A percentile compares a stretch with the other conserved stretches of the same genome.
Conservation (phyloP, 2,113 vertebrate genomes). For the Polyodon spathula region DNA sequence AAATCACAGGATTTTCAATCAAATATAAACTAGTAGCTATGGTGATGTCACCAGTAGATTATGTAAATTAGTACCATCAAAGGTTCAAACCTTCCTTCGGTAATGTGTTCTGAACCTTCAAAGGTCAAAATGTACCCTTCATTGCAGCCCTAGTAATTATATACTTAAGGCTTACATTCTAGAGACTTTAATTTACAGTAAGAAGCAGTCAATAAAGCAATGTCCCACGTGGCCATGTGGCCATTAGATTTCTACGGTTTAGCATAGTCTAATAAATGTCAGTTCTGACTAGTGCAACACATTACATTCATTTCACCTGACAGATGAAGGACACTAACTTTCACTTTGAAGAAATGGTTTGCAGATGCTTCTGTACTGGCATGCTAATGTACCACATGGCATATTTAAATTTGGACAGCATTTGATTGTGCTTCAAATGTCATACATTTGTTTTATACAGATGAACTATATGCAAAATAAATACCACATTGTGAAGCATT, state of each 20-base stretch:
- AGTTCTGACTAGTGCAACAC: slow-evolving; percentile 17
- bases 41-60: too few species aligned
- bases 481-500: too few species aligned
- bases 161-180: slow-evolving; percentile 28
- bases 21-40: too few species aligned
- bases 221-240: slow-evolving; percentile 25
- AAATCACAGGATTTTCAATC: too few species aligned
- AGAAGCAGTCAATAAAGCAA: slow-evolving; percentile 23
- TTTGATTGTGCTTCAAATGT: too few species aligned
- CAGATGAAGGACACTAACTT: slow-evolving; percentile 28
- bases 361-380: slow-evolving; percentile 24
- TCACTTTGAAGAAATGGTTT: slow-evolving; percentile 1
- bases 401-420: neutral
- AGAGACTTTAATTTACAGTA: slow-evolving; percentile 23
- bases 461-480: too few species aligned
- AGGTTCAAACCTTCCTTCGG: too few species aligned
- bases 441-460: too few species aligned
- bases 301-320: slow-evolving; percentile 22
- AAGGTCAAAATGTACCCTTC: too few species aligned
- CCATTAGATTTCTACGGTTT: slow-evolving; percentile 11
- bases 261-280: slow-evolving; percentile 25
- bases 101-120: too few species aligned
- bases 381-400: slow-evolving; percentile 25
- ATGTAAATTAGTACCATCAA: too few species aligned
- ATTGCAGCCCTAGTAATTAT: neutral